Base-by-base conservation (phyloP, 2,888 invertebrate genomes). In the Cosmia trapezina region DNA sequence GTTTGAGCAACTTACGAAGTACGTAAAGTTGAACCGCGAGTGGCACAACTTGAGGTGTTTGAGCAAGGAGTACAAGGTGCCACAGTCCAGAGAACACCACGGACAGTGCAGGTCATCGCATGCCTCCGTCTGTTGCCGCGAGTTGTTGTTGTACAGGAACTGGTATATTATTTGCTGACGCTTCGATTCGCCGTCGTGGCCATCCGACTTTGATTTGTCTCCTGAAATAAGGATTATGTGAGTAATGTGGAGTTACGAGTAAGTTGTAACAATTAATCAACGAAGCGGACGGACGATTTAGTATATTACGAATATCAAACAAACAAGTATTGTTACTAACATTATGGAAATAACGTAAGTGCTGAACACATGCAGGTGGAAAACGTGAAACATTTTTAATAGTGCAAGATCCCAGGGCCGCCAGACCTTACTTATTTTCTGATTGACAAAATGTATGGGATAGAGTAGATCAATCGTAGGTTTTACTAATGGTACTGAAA, bases 1-100 rank as follows among this genome's bases (percentile, higher is more conserved):
- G 41, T 41, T 41, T 41, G 41, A 41, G 41, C 41, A 41, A 41
- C 97, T 97, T 90, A 98, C 98, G 93, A 98, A 98, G 92, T 99
- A 99, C 4, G 98, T 98, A 90, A 99, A 99, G 84, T 98, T 98
- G 93, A 99, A 99, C 86, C 99, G 97, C 5, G 98, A 98, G 95
- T 99, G 99, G 91, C 99, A 99, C 60, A 99, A 96, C 92, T 99
- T 99, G 70, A 99, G 97, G 93, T 99, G 99, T 92, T 99, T 99
- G 54, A 99, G 97, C 83, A 99, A 96, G 0, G 98, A 98, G 94
- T 99, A 99, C 37, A 99, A 96, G 51, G 97, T 97, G 69, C 98
- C 97, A 89, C 99, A 99, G 94, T 99, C 98, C 33, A 99, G 95
- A 9, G 98, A 98, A 92, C 99, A 99, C 99, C 99, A 99, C 1